A percentile compares a stretch with the other conserved stretches of the same genome.
These are phyloP conservation scores for Lasioglossum calceatum DNA, from an alignment of 2,888 invertebrate genomes.

Conservation along the genomic window DNA sequence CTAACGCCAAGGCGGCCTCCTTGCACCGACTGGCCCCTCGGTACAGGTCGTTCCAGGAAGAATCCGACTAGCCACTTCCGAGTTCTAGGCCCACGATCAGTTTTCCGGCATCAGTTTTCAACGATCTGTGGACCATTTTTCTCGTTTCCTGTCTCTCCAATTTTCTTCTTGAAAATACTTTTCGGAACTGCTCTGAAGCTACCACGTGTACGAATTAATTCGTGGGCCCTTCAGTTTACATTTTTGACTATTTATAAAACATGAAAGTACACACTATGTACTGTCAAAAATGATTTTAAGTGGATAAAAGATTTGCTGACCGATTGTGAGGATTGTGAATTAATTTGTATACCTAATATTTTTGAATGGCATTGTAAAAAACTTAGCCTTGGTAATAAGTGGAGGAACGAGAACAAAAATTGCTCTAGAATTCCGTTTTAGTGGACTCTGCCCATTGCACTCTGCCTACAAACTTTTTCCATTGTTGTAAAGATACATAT, in stretches of 20 bases:
- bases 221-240: background rate
- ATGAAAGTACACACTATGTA: background rate
- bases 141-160: background rate
- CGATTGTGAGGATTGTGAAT: no score
- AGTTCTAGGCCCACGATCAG: constrained; percentile 32
- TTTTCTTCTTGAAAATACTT: background rate
- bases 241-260: background rate
- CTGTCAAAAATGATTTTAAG: background rate
- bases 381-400: background rate
- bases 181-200: background rate
- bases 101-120: constrained; percentile 4
- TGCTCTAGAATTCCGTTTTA: background rate
- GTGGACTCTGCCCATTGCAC: background rate
- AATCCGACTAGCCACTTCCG: constrained; percentile 53
- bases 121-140: background rate
- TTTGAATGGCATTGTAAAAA: background rate
- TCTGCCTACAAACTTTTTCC: background rate
- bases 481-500: background rate
- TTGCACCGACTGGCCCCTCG: constrained; percentile 53
- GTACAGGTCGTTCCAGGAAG: constrained; percentile 74
- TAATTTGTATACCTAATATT: background rate
- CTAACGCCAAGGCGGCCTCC: constrained; percentile 68
- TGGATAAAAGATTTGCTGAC: no score
- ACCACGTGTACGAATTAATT: background rate
- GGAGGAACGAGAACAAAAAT: background rate